phyloP scores from a whole-genome alignment of 2,888 invertebrate genomes.

The Sphinx pinastri region DNA sequence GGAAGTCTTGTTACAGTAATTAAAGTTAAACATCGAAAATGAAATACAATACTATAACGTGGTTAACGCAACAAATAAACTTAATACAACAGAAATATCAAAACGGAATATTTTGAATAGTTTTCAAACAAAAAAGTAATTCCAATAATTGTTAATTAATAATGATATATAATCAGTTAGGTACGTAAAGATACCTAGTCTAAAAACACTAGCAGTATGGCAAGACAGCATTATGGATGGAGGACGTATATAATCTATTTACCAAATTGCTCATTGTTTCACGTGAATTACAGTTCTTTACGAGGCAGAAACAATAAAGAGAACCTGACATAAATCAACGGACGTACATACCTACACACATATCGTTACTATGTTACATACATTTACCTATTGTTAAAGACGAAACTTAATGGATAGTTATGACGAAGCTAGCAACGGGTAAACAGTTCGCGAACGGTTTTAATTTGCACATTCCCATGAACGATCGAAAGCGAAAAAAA shows the following conservation, averaged over 20 bases:
- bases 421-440: conserved; percentile 48
- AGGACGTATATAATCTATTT: conserved; percentile 81
- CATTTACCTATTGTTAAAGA: conserved; percentile 66
- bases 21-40: conserved; percentile 46
- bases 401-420: conserved; percentile 61
- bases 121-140: conserved; percentile 34
- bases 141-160: conserved; percentile 25
- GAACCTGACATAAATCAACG: conserved; percentile 76
- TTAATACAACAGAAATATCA: conserved; percentile 46
- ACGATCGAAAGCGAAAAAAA: conserved; percentile 53
- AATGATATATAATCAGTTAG: conserved; percentile 45
- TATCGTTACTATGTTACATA: conserved; percentile 67
- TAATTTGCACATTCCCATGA: conserved; percentile 67
- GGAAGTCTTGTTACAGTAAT: conserved; percentile 62
- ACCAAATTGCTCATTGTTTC: conserved; percentile 82
- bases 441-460: conserved; percentile 46
- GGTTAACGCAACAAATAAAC: conserved; percentile 53
- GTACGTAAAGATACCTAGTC: conserved; percentile 67
- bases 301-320: conserved; percentile 79
- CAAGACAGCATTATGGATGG: conserved; percentile 82
- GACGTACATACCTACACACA: conserved; percentile 66
- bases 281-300: conserved; percentile 77
- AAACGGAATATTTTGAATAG: conserved; percentile 36
- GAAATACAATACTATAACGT: conserved; percentile 47
- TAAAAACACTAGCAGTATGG: conserved; percentile 80